A percentile compares a stretch with the other conserved stretches of the same genome.
Conservation (phyloP, 2,888 invertebrate genomes). For the Hydropsyche betteni region DNA sequence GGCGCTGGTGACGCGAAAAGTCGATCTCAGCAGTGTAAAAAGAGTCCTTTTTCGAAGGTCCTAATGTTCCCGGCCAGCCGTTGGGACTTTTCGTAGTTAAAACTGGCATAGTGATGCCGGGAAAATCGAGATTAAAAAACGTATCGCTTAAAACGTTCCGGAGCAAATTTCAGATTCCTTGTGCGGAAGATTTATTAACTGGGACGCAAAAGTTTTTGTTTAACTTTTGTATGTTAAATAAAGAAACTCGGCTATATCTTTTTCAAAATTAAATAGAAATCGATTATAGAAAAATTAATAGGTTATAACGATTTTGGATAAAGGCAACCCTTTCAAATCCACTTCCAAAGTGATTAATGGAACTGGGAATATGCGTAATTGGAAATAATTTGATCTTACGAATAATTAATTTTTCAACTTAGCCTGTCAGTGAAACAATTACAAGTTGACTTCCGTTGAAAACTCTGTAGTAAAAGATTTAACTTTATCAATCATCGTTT, state of each 20-base stretch:
- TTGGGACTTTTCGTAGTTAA: constrained; percentile 9
- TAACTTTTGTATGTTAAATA: too few species aligned
- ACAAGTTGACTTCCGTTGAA: constrained; percentile 13
- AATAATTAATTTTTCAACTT: constrained; percentile 25
- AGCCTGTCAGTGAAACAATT: constrained; percentile 22
- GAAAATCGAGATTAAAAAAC: constrained; percentile 16
- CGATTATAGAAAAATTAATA: constrained; percentile 6
- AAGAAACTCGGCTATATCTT: background rate
- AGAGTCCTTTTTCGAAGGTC: constrained; percentile 2
- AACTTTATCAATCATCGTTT: too few species aligned
- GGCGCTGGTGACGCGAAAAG: constrained; percentile 16
- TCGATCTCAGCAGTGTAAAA: constrained; percentile 12
- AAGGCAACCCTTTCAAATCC: background rate
- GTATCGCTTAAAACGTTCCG: too few species aligned
- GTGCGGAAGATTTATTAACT: too few species aligned
- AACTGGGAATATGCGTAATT: constrained; percentile 24
- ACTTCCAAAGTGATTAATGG: constrained; percentile 24
- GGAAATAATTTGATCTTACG: constrained; percentile 22
- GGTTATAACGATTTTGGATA: background rate
- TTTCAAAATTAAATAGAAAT: constrained; percentile 10
- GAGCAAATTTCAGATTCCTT: too few species aligned
- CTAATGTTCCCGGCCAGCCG: constrained; percentile 9
- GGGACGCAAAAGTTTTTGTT: too few species aligned
- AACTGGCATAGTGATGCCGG: background rate
- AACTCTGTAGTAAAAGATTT: too few species aligned